Percentiles rank a stretch among this genome's conserved stretches.
phyloP scores from a whole-genome alignment of 2,888 invertebrate species.

The Catonia carolina region DNA sequence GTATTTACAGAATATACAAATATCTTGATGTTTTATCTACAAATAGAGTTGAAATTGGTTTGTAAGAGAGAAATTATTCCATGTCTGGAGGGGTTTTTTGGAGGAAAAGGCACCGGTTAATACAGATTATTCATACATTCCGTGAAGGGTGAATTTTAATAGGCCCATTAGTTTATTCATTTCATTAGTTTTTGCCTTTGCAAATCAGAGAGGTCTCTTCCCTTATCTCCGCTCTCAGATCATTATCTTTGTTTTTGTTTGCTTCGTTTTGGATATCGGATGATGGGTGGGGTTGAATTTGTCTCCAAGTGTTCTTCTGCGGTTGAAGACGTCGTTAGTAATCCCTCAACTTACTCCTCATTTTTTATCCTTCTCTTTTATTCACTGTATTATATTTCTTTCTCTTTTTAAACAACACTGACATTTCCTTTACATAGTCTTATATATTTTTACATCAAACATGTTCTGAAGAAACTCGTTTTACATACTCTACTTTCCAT shows the following conservation, averaged over 20 bases:
- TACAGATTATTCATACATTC: slow-evolving; percentile 12
- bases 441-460: too few species aligned
- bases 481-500: too few species aligned
- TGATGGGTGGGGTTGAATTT: neutral
- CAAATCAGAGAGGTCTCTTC: neutral
- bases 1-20: too few species aligned
- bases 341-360: too few species aligned
- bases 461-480: too few species aligned
- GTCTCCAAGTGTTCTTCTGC: slow-evolving; percentile 5
- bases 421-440: too few species aligned
- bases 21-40: too few species aligned
- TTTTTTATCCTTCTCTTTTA: too few species aligned
- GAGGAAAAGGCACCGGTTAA: neutral
- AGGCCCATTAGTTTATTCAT: slow-evolving; percentile 11
- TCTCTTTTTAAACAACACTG: too few species aligned
- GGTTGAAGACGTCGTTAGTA: slow-evolving; percentile 1
- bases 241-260: slow-evolving; percentile 15
- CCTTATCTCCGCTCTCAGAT: neutral
- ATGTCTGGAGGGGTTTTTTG: neutral
- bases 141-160: slow-evolving; percentile 12
- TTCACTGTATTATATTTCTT: too few species aligned
- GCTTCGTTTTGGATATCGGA: slow-evolving; percentile 1
- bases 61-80: too few species aligned
- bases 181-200: slow-evolving; percentile 13
- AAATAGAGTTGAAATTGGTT: too few species aligned